These are phyloP conservation scores for Microplitis deprimator DNA, from an alignment of 2,888 invertebrate species.

Conservation along the genomic window DNA sequence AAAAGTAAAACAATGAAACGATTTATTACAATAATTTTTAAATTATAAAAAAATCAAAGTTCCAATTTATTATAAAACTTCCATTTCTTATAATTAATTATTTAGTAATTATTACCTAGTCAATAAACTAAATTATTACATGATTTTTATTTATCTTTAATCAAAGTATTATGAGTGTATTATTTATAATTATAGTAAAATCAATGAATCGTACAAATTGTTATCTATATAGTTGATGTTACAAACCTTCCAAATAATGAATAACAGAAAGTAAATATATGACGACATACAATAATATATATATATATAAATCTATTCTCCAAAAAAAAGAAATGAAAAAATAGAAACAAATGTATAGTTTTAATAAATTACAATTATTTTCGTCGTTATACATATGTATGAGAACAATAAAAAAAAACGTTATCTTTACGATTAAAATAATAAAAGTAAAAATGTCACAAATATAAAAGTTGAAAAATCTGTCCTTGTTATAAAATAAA, in stretches of 20 bases:
- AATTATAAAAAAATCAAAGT: no score
- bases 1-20: no score
- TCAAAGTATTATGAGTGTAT: neutral
- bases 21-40: no score
- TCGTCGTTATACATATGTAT: neutral
- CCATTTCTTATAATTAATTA: neutral
- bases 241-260: neutral
- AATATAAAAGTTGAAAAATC: neutral
- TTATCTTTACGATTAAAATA: neutral
- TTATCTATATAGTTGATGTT: neutral
- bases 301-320: neutral
- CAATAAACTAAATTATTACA: neutral
- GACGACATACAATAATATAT: neutral
- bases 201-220: constrained; percentile 1
- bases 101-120: no score
- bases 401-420: neutral
- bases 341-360: neutral
- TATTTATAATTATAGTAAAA: neutral
- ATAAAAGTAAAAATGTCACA: constrained; percentile 35
- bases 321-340: neutral
- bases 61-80: no score
- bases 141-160: neutral
- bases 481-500: neutral
- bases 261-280: neutral
- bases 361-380: neutral